Evolutionary conservation across 2,113 vertebrate genomes (phyloP), one percentile per base, ranked within the genome.

Genomic region (Sakesphorus luctuosus): DNA sequence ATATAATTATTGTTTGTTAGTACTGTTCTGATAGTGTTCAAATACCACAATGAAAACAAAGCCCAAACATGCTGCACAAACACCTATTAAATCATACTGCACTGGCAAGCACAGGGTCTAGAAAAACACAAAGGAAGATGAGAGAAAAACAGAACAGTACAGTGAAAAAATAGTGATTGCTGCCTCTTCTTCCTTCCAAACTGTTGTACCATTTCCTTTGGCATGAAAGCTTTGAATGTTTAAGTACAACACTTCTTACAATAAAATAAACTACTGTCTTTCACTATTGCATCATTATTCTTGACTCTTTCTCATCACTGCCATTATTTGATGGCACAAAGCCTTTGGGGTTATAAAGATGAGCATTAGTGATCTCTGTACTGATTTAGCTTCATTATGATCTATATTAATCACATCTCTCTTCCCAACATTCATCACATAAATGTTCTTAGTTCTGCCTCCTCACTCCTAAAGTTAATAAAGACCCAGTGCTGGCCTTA

Each of bases 1-100:
- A 81, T 81, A 58, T 92, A 92, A 95, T 92, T 92, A 95, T 62
- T 92, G 76, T 90, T 95, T 90, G 67, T 89, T 85, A 75, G 56
- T 28, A 49, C 35, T 88, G 25, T 65, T 86, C 78, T 88, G 52
- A 52, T 75, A 81, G 47, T 1, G 1, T 53, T 95, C 82, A 74
- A 94, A 85, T 58, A 75, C 71, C 43, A 71, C 84, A 81, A 61
- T 89, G 84, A 95, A 52, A 94, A 74, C 0, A 17, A 95, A 85
- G 50, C 24, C 63, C 67, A 89, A 86, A 94, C 47, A 91, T 18
- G 35, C 53, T 71, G 35, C 47, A 69, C 59, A 93, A 95, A 68
- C 56, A 90, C 50, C 73, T 87, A 94, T 93, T 91, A 90, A 91
- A 90, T 88, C 33, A 80, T 76, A 47, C 63, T 61, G 75, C 56